Percentiles rank a stretch among this genome's conserved stretches.
phyloP scores from a whole-genome alignment of 1,140 invertebrate genomes.

The Homalodisca vitripennis region DNA sequence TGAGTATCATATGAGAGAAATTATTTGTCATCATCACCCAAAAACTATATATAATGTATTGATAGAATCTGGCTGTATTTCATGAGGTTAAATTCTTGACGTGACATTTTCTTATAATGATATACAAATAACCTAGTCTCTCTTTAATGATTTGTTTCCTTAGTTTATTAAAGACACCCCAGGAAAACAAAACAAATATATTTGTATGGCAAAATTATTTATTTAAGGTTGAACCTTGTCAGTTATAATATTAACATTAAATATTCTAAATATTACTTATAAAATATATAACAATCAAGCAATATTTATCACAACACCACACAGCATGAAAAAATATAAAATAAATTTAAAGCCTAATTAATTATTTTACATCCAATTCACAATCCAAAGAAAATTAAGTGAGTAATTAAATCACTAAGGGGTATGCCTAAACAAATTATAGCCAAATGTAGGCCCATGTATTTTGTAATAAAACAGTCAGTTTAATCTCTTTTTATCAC shows the following conservation, averaged over 20 bases:
- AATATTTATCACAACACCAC: conserved; percentile 3
- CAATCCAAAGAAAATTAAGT: background rate
- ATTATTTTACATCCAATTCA: background rate
- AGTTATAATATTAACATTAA: background rate
- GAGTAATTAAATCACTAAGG: background rate
- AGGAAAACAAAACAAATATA: no score
- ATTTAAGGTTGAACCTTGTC: background rate
- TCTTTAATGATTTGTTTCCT: no score
- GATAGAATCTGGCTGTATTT: no score
- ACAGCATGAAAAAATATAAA: conserved; percentile 16
- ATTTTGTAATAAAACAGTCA: background rate
- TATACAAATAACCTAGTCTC: no score
- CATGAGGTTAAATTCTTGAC: no score
- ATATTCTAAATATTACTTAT: background rate
- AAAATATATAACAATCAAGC: conserved; percentile 13
- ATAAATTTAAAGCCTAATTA: background rate
- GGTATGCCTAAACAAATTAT: background rate
- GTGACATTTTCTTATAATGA: no score
- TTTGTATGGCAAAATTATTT: conserved; percentile 12
- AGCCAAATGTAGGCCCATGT: background rate
- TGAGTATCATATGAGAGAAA: no score
- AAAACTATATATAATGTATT: no score
- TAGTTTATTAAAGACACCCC: no score
- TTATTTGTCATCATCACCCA: no score
- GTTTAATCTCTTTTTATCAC: background rate